A percentile compares a stretch with the other conserved stretches of the same genome.
Evolutionary conservation across 2,113 vertebrate species (phyloP).

Genomic region (Plecotus auritus): DNA sequence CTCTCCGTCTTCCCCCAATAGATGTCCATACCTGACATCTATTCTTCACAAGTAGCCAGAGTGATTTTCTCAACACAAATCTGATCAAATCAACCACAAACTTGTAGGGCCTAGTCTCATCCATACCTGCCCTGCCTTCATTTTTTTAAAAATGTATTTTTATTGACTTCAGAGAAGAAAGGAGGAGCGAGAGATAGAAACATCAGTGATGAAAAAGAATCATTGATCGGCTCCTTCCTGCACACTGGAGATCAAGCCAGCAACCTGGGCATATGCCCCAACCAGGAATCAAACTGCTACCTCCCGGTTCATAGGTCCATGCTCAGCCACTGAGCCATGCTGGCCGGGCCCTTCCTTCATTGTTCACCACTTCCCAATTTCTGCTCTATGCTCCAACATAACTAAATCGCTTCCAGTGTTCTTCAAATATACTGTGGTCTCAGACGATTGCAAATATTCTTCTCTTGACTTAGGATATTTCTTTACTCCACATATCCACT

Average conservation of each 20-base stretch:
- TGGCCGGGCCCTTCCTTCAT: not conserved
- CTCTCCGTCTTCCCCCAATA: not conserved
- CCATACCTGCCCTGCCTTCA: not conserved
- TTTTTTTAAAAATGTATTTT: too few relatives aligned
- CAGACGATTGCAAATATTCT: not conserved
- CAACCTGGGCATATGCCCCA: too few relatives aligned
- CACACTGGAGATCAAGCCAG: too few relatives aligned
- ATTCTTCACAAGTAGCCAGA: not conserved
- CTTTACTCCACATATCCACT: not conserved
- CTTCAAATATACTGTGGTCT: not conserved
- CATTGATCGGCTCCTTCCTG: too few relatives aligned
- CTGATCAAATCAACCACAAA: not conserved
- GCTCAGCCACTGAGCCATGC: too few relatives aligned
- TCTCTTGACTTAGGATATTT: not conserved
- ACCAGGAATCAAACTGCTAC: too few relatives aligned
- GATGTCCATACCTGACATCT: not conserved
- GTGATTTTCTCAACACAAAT: not conserved
- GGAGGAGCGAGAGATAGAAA: too few relatives aligned
- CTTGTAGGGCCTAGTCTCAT: not conserved
- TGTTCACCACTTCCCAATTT: not conserved
- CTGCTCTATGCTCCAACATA: not conserved
- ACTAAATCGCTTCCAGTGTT: not conserved
- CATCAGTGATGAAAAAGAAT: too few relatives aligned
- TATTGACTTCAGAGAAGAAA: too few relatives aligned
- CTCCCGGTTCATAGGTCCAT: too few relatives aligned